phyloP scores from a whole-genome alignment of 2,888 invertebrate genomes.

The Monopis laevigella region DNA sequence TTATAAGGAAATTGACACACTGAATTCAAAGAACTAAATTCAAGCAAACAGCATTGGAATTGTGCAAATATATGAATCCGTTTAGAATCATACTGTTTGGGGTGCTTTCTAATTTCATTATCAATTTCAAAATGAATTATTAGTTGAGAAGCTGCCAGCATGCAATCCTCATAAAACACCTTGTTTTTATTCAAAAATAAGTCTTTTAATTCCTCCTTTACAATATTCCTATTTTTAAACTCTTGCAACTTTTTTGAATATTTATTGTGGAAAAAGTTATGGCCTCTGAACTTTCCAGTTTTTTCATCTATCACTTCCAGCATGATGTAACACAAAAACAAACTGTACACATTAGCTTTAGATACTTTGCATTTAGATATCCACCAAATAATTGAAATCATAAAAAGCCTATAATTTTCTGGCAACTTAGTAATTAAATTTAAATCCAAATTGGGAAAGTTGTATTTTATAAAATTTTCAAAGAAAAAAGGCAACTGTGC shows the following conservation, averaged over 20 bases:
- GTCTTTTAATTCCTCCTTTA: constrained; percentile 25
- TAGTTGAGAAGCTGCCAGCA: constrained; percentile 66
- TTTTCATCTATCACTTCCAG: constrained; percentile 66
- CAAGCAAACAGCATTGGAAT: constrained; percentile 71
- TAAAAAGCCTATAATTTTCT: constrained; percentile 65
- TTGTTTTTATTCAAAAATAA: constrained; percentile 52
- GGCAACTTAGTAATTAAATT: constrained; percentile 54
- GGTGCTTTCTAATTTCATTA: constrained; percentile 55
- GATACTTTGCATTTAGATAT: constrained; percentile 46
- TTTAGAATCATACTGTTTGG: constrained; percentile 63
- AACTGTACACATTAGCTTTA: constrained; percentile 60
- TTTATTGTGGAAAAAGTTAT: constrained; percentile 52
- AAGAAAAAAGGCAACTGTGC: constrained; percentile 37
- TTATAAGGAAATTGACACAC: constrained; percentile 70
- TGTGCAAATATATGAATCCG: constrained; percentile 72
- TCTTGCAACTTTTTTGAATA: constrained; percentile 43
- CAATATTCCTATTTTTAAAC: constrained; percentile 26
- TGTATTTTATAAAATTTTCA: constrained; percentile 49
- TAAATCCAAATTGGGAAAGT: constrained; percentile 40
- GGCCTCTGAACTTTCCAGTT: constrained; percentile 63
- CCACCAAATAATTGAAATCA: constrained; percentile 71
- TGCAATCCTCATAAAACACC: constrained; percentile 66
- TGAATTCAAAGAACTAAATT: constrained; percentile 70
- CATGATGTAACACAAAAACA: constrained; percentile 67
- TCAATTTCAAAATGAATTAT: constrained; percentile 69